phyloP scores from a whole-genome alignment of 2,888 invertebrate species.

The Drosophila incognita region DNA sequence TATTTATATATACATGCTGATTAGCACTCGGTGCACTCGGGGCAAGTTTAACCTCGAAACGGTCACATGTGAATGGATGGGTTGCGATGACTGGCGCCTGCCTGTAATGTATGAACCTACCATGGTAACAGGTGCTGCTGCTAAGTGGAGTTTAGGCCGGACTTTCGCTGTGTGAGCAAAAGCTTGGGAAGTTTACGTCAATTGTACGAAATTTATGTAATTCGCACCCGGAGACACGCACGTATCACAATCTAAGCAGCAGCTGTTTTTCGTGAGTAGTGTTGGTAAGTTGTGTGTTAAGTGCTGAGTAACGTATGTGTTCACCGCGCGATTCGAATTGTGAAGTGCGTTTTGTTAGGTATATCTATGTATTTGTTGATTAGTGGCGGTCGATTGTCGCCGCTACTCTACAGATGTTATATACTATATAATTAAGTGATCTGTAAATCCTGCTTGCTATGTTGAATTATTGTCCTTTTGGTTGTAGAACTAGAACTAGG shows the following conservation, averaged over 20 bases:
- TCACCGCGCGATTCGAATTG: conserved; percentile 34
- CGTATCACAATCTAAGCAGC: conserved; percentile 52
- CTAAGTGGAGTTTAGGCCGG: conserved; percentile 42
- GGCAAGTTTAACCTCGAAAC: conserved; percentile 67
- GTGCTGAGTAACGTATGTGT: conserved; percentile 43
- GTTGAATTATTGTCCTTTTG: conserved; percentile 7
- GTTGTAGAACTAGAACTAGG: neutral
- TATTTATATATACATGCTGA: conserved; percentile 11
- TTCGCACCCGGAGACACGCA: conserved; percentile 67
- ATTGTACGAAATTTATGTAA: conserved; percentile 82
- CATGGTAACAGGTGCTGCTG: conserved; percentile 64
- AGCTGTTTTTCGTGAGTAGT: conserved; percentile 65
- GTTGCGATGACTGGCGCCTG: neutral
- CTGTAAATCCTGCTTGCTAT: conserved; percentile 30
- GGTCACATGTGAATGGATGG: conserved; percentile 52
- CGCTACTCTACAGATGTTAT: conserved; percentile 28
- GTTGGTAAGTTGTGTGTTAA: conserved; percentile 42
- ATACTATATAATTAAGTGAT: conserved; percentile 33
- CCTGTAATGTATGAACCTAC: conserved; percentile 64
- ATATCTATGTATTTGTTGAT: conserved; percentile 26
- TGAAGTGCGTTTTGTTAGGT: conserved; percentile 21
- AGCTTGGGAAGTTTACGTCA: conserved; percentile 53
- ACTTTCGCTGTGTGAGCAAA: conserved; percentile 47
- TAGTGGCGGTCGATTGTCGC: conserved; percentile 26
- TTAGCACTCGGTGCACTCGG: neutral